A percentile compares a stretch with the other conserved stretches of the same genome.
Evolutionary conservation across 2,888 invertebrate species (phyloP).

Genomic region (Tethea ocularis): DNA sequence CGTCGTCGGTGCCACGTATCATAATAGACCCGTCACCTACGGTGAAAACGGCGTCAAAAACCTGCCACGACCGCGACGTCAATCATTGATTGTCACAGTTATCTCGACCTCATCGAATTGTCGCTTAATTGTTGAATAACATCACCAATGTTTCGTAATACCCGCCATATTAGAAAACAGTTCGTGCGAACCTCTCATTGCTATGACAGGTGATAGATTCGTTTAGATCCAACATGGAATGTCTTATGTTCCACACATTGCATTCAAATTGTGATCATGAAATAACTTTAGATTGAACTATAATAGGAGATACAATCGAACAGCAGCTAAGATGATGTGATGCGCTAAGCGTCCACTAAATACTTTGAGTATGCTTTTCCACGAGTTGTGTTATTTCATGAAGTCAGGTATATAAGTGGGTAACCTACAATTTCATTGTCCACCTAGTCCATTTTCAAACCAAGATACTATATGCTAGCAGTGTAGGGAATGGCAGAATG

Average conservation of each 20-base stretch:
- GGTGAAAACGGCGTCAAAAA: conserved; percentile 42
- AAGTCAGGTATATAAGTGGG: too few relatives aligned
- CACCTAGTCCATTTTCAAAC: too few relatives aligned
- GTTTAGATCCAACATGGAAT: conserved; percentile 42
- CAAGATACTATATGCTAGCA: too few relatives aligned
- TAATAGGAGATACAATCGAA: neutral
- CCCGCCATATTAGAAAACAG: conserved; percentile 41
- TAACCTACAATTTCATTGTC: too few relatives aligned
- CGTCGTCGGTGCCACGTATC: conserved; percentile 43
- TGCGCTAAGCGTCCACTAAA: neutral
- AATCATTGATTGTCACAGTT: conserved; percentile 50
- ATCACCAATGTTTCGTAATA: conserved; percentile 50
- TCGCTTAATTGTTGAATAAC: conserved; percentile 67
- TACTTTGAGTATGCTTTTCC: neutral
- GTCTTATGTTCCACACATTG: conserved; percentile 35
- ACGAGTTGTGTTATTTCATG: too few relatives aligned
- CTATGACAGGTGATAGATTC: conserved; percentile 47
- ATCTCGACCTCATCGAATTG: conserved; percentile 53
- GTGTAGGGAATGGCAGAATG: neutral
- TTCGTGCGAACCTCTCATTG: conserved; percentile 36
- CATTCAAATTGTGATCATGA: conserved; percentile 42
- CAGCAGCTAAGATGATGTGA: neutral
- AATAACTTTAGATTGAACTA: conserved; percentile 35
- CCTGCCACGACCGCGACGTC: conserved; percentile 37
- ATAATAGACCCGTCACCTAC: conserved; percentile 43